Conservation (phyloP, 2,888 invertebrate genomes). For the Mythimna albipuncta region DNA sequence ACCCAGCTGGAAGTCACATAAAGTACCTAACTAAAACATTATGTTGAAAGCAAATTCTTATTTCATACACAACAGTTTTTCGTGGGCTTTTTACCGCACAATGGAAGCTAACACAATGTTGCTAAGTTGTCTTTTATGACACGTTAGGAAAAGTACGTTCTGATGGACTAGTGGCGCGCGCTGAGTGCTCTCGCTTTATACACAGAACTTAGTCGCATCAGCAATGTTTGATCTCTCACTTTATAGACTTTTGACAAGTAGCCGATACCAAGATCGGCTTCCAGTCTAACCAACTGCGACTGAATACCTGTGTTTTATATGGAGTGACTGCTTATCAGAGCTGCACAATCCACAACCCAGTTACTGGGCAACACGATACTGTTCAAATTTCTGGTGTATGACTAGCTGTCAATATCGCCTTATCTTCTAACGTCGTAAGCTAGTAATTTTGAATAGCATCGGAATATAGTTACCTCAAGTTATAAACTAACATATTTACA, state of each 20-base stretch:
- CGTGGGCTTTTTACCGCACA: constrained; percentile 11
- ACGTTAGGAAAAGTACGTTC: constrained; percentile 10
- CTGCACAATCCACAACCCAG: too few relatives aligned
- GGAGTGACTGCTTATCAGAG: too few relatives aligned
- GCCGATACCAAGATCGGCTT: too few relatives aligned
- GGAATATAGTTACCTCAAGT: constrained; percentile 12
- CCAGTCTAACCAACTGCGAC: too few relatives aligned
- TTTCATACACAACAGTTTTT: constrained; percentile 19
- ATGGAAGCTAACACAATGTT: constrained; percentile 15
- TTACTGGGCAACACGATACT: too few relatives aligned
- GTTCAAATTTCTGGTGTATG: too few relatives aligned
- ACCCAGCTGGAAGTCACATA: not conserved
- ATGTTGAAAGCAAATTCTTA: constrained; percentile 15
- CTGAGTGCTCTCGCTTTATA: not conserved
- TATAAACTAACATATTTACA: constrained; percentile 28
- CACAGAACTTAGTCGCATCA: not conserved
- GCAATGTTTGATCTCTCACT: not conserved
- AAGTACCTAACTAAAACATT: constrained; percentile 11
- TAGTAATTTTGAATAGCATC: not conserved
- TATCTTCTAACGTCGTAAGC: not conserved
- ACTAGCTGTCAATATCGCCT: not conserved
- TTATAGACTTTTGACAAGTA: too few relatives aligned
- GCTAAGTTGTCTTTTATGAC: constrained; percentile 20
- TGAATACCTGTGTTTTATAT: too few relatives aligned
- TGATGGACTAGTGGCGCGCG: not conserved